These are phyloP conservation scores for Saturnia japonica DNA, from an alignment of 2,888 invertebrate genomes.

Conservation along the genomic window DNA sequence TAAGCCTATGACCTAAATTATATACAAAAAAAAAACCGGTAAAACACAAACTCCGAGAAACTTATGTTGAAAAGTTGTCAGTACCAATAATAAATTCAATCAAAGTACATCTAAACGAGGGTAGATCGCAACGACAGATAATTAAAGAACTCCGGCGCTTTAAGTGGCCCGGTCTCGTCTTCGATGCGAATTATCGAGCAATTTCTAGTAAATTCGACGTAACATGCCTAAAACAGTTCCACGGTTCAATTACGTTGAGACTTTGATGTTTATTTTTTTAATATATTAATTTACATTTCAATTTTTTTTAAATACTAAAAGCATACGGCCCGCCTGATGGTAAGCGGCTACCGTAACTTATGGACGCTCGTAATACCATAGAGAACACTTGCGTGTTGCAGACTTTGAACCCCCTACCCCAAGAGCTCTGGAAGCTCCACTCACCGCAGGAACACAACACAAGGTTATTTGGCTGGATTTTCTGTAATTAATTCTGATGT, in stretches of 20 bases:
- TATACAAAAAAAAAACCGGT: background rate
- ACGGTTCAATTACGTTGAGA: background rate
- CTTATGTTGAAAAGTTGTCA: background rate
- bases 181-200: slow-evolving; percentile 24
- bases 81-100: slow-evolving; percentile 16
- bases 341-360: no score
- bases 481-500: no score
- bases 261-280: slow-evolving; percentile 9
- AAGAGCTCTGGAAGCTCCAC: no score
- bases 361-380: no score
- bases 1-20: no score
- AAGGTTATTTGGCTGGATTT: no score
- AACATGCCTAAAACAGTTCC: slow-evolving; percentile 21
- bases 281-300: background rate
- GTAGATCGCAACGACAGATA: slow-evolving; percentile 19
- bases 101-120: slow-evolving; percentile 11
- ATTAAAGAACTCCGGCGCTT: slow-evolving; percentile 21
- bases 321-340: no score
- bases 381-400: no score
- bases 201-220: slow-evolving; percentile 22
- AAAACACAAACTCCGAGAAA: background rate
- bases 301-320: no score
- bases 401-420: no score
- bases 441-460: no score
- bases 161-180: slow-evolving; percentile 12